Evolutionary conservation across 2,797 vertebrate species (phyloP).

Genomic region (Malacoctenus gilli): DNA sequence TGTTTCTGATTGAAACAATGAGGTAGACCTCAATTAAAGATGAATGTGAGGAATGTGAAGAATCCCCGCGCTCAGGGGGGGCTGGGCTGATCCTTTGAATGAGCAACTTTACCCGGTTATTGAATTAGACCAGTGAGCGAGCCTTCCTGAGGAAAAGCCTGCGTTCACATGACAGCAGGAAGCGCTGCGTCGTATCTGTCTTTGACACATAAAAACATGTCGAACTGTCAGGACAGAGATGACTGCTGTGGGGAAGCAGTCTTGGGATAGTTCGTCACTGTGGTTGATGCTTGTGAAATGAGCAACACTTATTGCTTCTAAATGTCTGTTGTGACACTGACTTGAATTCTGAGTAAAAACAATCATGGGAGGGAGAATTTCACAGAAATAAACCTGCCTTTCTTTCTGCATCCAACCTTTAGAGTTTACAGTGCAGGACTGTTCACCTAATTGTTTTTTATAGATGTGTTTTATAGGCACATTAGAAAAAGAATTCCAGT

Average conservation of each 20-base stretch:
- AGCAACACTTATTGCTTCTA: background rate
- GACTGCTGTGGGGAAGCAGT: background rate
- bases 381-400: background rate
- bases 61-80: constrained; percentile 25
- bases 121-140: constrained; percentile 3
- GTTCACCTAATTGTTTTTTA: constrained; percentile 55
- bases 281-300: constrained; percentile 4
- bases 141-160: background rate
- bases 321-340: constrained; percentile 1
- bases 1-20: constrained; percentile 45
- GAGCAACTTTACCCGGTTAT: constrained; percentile 7
- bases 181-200: background rate
- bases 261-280: background rate
- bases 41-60: constrained; percentile 71
- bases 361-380: background rate
- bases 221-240: background rate
- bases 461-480: constrained; percentile 60
- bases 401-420: constrained; percentile 28
- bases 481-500: constrained; percentile 34
- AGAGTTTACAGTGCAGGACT: constrained; percentile 32
- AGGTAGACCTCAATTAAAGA: constrained; percentile 61
- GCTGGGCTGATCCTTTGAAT: constrained; percentile 19
- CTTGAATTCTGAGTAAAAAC: background rate
- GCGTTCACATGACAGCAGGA: background rate
- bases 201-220: background rate